Evolutionary conservation across 2,888 invertebrate species (phyloP).

Genomic region (Andrena marginata): DNA sequence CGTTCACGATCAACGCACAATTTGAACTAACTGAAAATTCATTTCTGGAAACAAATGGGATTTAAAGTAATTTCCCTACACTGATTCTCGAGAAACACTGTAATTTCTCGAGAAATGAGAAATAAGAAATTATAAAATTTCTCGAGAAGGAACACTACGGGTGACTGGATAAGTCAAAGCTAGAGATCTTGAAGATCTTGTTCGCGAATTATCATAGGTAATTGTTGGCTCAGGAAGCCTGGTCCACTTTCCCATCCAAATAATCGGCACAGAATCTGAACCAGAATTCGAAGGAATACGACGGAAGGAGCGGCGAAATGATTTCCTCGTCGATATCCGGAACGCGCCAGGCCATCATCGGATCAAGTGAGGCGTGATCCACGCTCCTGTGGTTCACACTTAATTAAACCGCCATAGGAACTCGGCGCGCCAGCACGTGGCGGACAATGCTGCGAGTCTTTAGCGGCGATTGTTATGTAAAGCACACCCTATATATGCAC

Average conservation of each 20-base stretch:
- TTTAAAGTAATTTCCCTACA: too few species aligned
- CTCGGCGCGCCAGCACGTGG: conserved; percentile 82
- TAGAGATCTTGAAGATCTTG: too few species aligned
- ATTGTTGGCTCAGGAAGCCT: background rate
- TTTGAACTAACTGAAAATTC: too few species aligned
- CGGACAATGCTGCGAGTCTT: conserved; percentile 84
- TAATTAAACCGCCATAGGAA: conserved; percentile 84
- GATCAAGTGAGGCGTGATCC: conserved; percentile 83
- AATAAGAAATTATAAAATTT: too few species aligned
- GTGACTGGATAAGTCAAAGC: too few species aligned
- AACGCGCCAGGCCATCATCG: conserved; percentile 82
- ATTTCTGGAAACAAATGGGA: too few species aligned
- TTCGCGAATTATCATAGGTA: too few species aligned
- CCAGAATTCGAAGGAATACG: conserved; percentile 19
- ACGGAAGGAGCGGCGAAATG: conserved; percentile 58
- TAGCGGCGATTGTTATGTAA: conserved; percentile 85
- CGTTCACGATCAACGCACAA: too few species aligned
- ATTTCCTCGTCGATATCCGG: conserved; percentile 77
- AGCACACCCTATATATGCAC: conserved; percentile 82
- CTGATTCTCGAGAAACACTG: too few species aligned
- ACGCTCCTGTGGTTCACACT: conserved; percentile 85
- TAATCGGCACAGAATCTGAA: background rate
- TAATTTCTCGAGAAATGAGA: too few species aligned
- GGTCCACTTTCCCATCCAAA: background rate
- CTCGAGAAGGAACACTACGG: too few species aligned